Evolutionary conservation across 2,113 vertebrate genomes (phyloP).

Genomic region (Sinosuthora webbiana): DNA sequence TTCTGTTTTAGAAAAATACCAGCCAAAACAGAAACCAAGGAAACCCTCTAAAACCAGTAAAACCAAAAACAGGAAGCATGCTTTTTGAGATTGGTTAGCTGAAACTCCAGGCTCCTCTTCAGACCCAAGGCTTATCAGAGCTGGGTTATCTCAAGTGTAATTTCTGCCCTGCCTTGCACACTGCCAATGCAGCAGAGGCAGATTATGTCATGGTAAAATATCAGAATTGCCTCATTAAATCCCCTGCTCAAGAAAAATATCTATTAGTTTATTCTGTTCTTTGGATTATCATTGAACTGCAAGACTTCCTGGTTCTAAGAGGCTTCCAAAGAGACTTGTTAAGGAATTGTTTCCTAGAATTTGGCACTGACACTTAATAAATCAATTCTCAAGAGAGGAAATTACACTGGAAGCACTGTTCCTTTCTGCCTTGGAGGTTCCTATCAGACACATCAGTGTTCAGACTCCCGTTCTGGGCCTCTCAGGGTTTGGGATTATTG

Average conservation of each 20-base stretch:
- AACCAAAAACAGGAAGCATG: neutral
- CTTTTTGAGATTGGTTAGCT: neutral
- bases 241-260: neutral
- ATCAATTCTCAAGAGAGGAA: neutral
- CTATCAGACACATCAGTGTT: neutral
- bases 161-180: neutral
- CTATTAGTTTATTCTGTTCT: neutral
- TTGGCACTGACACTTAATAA: neutral
- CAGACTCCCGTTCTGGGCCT: neutral
- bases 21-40: neutral
- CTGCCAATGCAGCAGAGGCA: neutral
- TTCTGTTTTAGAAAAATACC: neutral
- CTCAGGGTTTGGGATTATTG: neutral
- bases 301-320: neutral
- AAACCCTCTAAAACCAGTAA: neutral
- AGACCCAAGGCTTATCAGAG: neutral
- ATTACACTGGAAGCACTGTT: neutral
- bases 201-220: rapidly evolving
- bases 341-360: neutral
- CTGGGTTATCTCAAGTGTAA: neutral
- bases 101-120: neutral
- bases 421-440: neutral
- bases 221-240: neutral
- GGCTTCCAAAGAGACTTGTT: neutral
- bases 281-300: neutral